A percentile compares a stretch with the other conserved stretches of the same genome.
Conservation (phyloP, 2,113 vertebrate species). For the Budorcas taxicolor region DNA sequence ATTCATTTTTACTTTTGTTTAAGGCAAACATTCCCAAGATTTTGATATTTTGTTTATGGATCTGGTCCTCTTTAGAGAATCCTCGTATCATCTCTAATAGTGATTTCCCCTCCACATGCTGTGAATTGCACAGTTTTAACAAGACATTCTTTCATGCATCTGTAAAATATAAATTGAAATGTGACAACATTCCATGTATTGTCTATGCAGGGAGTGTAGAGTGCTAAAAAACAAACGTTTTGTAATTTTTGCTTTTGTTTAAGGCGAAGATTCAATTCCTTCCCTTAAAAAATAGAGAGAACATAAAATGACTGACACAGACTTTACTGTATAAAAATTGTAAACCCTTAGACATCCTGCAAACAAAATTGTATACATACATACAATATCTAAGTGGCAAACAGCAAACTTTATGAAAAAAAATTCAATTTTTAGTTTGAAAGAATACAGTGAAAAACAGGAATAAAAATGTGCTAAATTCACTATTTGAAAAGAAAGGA, state of each 20-base stretch:
- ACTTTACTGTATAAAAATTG: background rate
- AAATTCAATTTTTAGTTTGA: background rate
- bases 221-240: background rate
- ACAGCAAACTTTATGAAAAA: background rate
- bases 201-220: background rate
- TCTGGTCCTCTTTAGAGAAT: background rate
- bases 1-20: background rate
- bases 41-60: background rate
- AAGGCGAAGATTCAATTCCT: background rate
- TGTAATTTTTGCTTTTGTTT: background rate
- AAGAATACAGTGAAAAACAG: background rate
- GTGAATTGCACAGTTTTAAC: rapidly evolving
- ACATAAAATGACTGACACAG: background rate
- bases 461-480: background rate
- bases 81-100: background rate
- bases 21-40: background rate
- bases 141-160: background rate
- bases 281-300: background rate
- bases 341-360: background rate
- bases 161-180: background rate
- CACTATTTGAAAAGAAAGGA: background rate
- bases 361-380: background rate
- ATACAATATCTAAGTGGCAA: background rate
- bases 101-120: background rate
- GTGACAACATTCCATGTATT: background rate